Evolutionary conservation across 2,888 invertebrate genomes (phyloP), one percentile per base, ranked within the genome.

Genomic region (Parelbella ahira): DNA sequence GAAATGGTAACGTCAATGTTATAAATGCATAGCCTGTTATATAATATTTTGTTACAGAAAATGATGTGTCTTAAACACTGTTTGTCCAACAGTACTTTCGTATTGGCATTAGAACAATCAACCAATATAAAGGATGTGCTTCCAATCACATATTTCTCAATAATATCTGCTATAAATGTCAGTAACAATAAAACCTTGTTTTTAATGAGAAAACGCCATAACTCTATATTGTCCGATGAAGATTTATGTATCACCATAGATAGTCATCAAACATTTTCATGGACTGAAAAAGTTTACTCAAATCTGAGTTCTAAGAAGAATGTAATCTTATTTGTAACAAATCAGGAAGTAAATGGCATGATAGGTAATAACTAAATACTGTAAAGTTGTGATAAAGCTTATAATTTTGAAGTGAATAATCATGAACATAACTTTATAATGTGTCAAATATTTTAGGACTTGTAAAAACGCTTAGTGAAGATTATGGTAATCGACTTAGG

Each of bases 311-410:
- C 34, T 2, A 25, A 25, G 10, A 36, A 36, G 10, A 24, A 11
- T n/a, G 24, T 36, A 2, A 7, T 36, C 18, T 25, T 36, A 18
- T 24, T 36, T 24, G 24, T 24, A 15, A 18, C 10, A n/a, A 36
- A 36, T 18, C 24, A 36, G 7, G 24, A 13, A 5, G 15, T n/a
- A 2, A 36, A 24, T 4, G 34, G 34, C 6, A 18, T 36, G n/a
- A 23, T 15, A 36, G 34, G 34, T 36, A 15, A 15, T 15, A 15
- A 15, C 15, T 15, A 15, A n/a, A 21, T 21, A n/a, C n/a, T 21
- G 7, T 4, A n/a, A 21, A n/a, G n/a, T n/a, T n/a, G n/a, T n/a
- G n/a, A n/a, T n/a, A n/a, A n/a, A n/a, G n/a, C 4, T 15, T 15
- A 15, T 4, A 15, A 15, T 3, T 15, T 15, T 2, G 15, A 15